Percentiles rank a stretch among this genome's conserved stretches.
Conservation (phyloP, 2,113 vertebrate species). For the Craseonycteris thonglongyai region DNA sequence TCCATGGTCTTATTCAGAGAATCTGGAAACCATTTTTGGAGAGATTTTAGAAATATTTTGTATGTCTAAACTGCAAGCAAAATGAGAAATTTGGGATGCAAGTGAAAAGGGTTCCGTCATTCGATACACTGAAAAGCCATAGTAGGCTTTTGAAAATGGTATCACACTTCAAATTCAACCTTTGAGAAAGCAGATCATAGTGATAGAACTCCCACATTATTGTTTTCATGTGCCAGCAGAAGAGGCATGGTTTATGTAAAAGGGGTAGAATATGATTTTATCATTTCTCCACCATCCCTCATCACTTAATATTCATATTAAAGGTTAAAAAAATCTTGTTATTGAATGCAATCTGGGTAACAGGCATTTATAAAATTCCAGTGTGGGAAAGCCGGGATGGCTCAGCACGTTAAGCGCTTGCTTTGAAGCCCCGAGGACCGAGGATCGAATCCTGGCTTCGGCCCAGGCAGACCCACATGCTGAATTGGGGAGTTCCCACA, state of each 20-base stretch:
- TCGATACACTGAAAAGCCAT: neutral
- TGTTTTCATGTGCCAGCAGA: neutral
- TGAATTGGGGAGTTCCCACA: too few relatives aligned
- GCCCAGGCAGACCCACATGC: too few relatives aligned
- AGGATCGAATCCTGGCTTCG: too few relatives aligned
- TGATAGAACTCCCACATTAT: neutral
- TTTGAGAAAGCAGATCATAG: neutral
- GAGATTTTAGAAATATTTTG: conserved; percentile 10
- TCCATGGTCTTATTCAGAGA: neutral
- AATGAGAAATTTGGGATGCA: neutral
- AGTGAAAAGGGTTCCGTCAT: neutral
- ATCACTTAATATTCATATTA: neutral
- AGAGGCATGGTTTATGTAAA: neutral
- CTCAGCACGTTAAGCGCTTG: too few relatives aligned
- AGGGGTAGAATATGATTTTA: neutral
- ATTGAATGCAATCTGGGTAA: neutral
- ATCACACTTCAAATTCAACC: neutral
- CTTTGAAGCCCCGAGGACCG: too few relatives aligned
- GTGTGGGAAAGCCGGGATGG: too few relatives aligned
- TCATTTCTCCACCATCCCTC: neutral
- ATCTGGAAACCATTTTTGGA: neutral
- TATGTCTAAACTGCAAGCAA: conserved; percentile 10
- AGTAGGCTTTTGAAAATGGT: neutral
- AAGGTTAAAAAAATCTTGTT: neutral
- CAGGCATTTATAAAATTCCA: neutral